Base-by-base conservation (phyloP, 1,140 invertebrate genomes). In the Araneus ventricosus region DNA sequence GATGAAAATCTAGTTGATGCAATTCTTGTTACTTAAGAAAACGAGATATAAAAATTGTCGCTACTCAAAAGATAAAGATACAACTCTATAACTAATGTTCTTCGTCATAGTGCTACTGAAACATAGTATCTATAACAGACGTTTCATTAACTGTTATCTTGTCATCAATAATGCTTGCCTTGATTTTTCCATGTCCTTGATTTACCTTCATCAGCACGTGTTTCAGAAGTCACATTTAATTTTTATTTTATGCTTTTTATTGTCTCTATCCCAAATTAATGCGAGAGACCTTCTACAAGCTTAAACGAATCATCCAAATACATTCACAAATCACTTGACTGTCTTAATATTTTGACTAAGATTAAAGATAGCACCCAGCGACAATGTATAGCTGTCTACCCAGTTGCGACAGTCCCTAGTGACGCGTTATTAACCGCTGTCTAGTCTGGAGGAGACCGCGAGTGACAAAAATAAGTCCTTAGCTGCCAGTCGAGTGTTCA, bases 381-480 rank as follows among this genome's bases (percentile, higher is more conserved):
- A 34, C 70, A 75, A 30, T 37, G 70, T 30, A 27, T 75, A 37
- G 14, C 70, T 75, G 70, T 75, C 70, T 30, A 37, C 70, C 70
- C 34, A 20, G 10, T 75, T 37, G 20, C 70, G 70, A 30, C 70
- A 37, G 30, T 75, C 70, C 30, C 20, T 17, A 34, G 30, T 75
- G 70, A 37, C 70, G 37, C 30, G 30, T 20, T 75, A 75, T 37
- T 34, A 34, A 34, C 30, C 14, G 20, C 20, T 17, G 30, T 75
- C 14, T 75, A 30, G 70, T 67, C n/a, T 27, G 24, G 0, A 82
- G 22, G 39, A 82, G 20, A 30, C n/a, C 27, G 41, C 27, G 82
- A 84, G 82, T 84, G 82, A 84, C 37, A 84, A 84, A 84, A 84
- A 84, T 27, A 45, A 45, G 82, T 84, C 82, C 45, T 41, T 84